Evolutionary conservation across 2,113 vertebrate genomes (phyloP), one percentile per base, ranked within the genome.

Genomic region (Collichthys lucidus): DNA sequence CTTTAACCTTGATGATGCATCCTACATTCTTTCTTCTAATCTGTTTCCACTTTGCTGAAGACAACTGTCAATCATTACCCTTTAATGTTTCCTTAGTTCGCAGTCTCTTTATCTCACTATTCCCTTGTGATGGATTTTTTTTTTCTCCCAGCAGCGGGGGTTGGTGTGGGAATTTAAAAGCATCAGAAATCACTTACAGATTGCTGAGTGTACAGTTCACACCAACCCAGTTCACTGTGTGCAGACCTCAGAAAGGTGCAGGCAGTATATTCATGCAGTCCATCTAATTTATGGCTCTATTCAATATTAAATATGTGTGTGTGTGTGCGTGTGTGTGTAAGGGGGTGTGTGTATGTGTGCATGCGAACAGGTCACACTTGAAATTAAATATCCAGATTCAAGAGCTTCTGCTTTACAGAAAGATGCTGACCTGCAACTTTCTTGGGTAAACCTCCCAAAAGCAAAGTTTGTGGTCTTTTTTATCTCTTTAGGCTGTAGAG

Each of bases 111-210:
- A 87, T 91, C 84, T 83, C 85, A 26, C 56, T 67, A 53, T 77
- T 85, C 76, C 81, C 80, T 15, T 29, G 79, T 3, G 44, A 79
- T 60, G 71, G 68, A 50, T 87, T 83, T 68, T 85, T 81, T 81
- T 73, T 79, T 47, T 9, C 0, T 11, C 19, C 73, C 49, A 84
- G 74, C 67, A 59, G 57, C 59, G 65, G 72, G 80, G 74, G 64
- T 42, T 70, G 75, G 61, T 67, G 72, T 57, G 77, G 56, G 74
- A 87, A 84, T 91, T 85, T 85, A 77, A 92, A 92, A 89, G 90
- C 84, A 83, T 81, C 86, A 89, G 92, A 92, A 92, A 90, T 90
- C 89, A 89, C 84, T 88, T 82, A 90, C 74, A 88, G 83, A 88
- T 80, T 88, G 89, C 92, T 92, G 91, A 93, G 67, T 84, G 62